These are phyloP conservation scores for Cybosia mesomella DNA, from an alignment of 2,888 invertebrate genomes.

Conservation along the genomic window DNA sequence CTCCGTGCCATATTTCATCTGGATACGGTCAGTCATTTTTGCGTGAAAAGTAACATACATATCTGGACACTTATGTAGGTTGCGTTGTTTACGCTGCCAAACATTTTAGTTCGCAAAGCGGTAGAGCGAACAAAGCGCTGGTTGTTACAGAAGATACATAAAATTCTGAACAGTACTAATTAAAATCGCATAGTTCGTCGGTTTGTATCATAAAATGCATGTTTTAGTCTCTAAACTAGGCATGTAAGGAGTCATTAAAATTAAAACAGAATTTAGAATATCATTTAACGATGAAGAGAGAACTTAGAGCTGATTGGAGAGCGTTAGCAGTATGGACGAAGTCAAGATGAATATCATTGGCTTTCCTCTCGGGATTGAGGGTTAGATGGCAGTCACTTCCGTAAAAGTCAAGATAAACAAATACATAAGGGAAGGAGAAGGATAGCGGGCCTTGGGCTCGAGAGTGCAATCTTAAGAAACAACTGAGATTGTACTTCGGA, in stretches of 20 bases:
- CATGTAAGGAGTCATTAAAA: slow-evolving; percentile 15
- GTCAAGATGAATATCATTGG: too few species aligned
- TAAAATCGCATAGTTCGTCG: slow-evolving; percentile 13
- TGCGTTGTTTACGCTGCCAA: not conserved
- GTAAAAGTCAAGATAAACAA: not conserved
- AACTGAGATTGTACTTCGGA: too few species aligned
- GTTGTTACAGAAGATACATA: slow-evolving; percentile 17
- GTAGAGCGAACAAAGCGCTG: slow-evolving; percentile 4
- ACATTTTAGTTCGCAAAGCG: not conserved
- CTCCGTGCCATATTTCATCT: too few species aligned
- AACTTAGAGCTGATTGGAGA: not conserved
- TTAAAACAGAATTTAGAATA: slow-evolving; percentile 12
- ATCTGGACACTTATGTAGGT: not conserved
- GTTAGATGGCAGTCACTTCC: not conserved
- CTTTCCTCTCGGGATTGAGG: too few species aligned
- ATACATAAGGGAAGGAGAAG: not conserved
- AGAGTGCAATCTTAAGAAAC: too few species aligned
- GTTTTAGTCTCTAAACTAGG: slow-evolving; percentile 16
- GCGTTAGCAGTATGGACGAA: not conserved
- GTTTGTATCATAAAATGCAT: slow-evolving; percentile 16
- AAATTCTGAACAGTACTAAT: slow-evolving; percentile 14
- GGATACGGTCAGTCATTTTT: too few species aligned
- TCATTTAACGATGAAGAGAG: slow-evolving; percentile 7
- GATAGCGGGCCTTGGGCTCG: too few species aligned
- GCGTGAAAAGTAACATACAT: too few species aligned